Conservation (phyloP, 1,140 invertebrate species). For the Bombus picipes region DNA sequence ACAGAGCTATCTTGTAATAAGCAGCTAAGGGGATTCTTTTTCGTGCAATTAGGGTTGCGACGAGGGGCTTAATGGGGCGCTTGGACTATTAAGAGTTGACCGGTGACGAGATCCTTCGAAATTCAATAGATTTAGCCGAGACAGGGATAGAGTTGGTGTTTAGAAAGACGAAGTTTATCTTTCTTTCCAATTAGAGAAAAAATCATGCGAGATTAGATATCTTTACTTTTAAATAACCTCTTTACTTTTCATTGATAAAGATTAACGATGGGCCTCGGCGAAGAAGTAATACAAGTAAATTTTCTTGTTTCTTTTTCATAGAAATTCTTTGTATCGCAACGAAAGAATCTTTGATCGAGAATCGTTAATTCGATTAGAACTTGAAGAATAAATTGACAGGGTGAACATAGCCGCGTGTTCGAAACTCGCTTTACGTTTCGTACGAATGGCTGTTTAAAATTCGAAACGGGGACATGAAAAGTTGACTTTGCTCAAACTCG, state of each 20-base stretch:
- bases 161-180: too few relatives aligned
- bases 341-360: constrained; percentile 23
- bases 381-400: constrained; percentile 58
- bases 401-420: constrained; percentile 27
- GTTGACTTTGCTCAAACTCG: neutral
- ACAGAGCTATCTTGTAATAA: constrained; percentile 18
- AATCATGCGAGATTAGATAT: too few relatives aligned
- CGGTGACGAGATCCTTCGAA: constrained; percentile 1
- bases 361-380: constrained; percentile 65
- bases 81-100: constrained; percentile 7
- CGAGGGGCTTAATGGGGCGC: constrained; percentile 7
- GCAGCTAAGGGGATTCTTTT: constrained; percentile 12
- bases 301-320: neutral
- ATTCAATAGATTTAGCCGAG: neutral
- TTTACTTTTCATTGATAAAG: too few relatives aligned
- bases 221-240: too few relatives aligned
- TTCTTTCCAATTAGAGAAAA: too few relatives aligned
- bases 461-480: constrained; percentile 3
- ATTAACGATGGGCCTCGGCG: too few relatives aligned
- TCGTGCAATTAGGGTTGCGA: constrained; percentile 14
- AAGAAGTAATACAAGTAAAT: neutral
- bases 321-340: neutral
- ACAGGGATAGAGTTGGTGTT: too few relatives aligned
- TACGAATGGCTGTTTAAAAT: constrained; percentile 16
- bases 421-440: constrained; percentile 6